Evolutionary conservation across 2,888 invertebrate genomes (phyloP).

Genomic region (Halocaridina rubra): DNA sequence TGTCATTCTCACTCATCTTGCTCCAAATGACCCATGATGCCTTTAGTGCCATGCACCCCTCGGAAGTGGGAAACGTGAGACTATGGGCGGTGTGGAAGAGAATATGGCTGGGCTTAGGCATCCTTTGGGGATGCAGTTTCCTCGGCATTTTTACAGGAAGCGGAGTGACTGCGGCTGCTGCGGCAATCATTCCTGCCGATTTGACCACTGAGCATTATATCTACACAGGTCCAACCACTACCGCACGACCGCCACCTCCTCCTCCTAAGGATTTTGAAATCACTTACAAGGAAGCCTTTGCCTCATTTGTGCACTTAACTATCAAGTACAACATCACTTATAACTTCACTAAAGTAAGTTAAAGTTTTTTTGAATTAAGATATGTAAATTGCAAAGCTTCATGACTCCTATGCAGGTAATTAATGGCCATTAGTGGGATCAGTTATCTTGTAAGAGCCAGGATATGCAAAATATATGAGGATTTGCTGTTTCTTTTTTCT

Average conservation of each 20-base stretch:
- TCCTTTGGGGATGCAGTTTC: neutral
- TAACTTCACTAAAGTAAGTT: slow-evolving; percentile 32
- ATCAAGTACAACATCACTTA: slow-evolving; percentile 29
- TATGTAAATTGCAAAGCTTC: no score
- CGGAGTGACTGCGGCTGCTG: no score
- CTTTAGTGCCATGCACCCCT: neutral
- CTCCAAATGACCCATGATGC: neutral
- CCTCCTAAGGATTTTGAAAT: slow-evolving; percentile 32
- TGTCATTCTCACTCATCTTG: no score
- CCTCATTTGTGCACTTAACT: slow-evolving; percentile 32
- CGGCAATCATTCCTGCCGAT: slow-evolving; percentile 32
- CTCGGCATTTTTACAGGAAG: neutral
- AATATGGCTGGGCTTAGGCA: slow-evolving; percentile 2
- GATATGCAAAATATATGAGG: no score
- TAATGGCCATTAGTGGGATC: no score
- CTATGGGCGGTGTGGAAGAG: neutral
- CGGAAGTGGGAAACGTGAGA: neutral
- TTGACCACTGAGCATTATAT: slow-evolving; percentile 41
- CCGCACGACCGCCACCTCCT: neutral
- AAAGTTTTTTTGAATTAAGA: no score
- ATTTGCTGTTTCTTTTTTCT: no score
- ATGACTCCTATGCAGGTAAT: no score
- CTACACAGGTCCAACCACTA: slow-evolving; percentile 40
- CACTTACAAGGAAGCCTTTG: slow-evolving; percentile 19
- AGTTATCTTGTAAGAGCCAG: no score